These are phyloP conservation scores for Circaetus gallicus DNA, from an alignment of 2,113 vertebrate species.

Conservation along the genomic window DNA sequence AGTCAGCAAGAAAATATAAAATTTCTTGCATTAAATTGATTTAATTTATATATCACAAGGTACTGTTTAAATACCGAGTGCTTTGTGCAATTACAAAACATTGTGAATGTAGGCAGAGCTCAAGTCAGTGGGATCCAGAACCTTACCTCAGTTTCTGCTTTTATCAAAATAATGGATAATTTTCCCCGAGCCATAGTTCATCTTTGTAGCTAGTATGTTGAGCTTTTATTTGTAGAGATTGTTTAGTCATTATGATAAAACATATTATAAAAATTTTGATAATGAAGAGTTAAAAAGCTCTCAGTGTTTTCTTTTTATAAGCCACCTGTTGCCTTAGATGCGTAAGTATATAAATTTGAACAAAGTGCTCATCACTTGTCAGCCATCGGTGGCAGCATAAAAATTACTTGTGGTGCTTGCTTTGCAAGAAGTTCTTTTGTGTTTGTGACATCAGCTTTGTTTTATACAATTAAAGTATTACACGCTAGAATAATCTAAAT, in stretches of 20 bases:
- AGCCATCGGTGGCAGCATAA: conserved; percentile 79
- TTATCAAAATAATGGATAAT: neutral
- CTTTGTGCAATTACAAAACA: neutral
- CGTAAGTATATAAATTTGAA: conserved; percentile 76
- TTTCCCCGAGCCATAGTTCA: neutral
- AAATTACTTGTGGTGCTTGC: conserved; percentile 87
- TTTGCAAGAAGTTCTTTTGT: conserved; percentile 86
- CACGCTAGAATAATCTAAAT: conserved; percentile 96
- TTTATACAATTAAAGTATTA: conserved; percentile 96
- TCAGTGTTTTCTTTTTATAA: conserved; percentile 75
- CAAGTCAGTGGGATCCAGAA: neutral
- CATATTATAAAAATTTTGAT: conserved; percentile 55
- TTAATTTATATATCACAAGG: neutral
- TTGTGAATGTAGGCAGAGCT: neutral
- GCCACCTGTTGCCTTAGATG: conserved; percentile 77
- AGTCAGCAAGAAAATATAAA: neutral
- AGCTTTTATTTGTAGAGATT: conserved; percentile 39
- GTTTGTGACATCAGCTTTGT: conserved; percentile 92
- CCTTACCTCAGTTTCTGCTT: neutral
- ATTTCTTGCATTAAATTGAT: neutral
- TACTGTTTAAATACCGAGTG: neutral
- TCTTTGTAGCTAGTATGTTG: conserved; percentile 15
- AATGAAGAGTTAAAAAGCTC: conserved; percentile 70
- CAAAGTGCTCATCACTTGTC: conserved; percentile 88
- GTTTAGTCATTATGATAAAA: conserved; percentile 49